A percentile compares a stretch with the other conserved stretches of the same genome.
Conservation (phyloP, 2,113 vertebrate species). For the Progne subis region DNA sequence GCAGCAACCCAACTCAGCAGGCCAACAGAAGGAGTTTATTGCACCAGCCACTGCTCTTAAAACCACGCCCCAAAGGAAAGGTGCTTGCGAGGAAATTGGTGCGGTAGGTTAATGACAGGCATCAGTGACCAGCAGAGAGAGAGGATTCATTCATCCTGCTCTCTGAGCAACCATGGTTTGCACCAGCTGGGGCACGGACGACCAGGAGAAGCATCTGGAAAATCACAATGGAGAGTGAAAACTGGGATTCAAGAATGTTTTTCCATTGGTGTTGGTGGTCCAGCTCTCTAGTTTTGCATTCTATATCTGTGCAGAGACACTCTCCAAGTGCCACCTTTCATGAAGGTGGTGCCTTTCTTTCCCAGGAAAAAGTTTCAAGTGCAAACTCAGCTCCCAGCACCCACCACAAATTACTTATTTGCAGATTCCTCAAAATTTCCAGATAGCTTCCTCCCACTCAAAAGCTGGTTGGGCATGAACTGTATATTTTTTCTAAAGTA, state of each 20-base stretch:
- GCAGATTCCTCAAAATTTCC: background rate
- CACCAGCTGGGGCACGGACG: background rate
- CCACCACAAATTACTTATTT: background rate
- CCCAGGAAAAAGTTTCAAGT: background rate
- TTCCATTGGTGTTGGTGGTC: background rate
- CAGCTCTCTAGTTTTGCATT: background rate
- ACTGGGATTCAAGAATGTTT: background rate
- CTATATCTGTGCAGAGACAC: background rate
- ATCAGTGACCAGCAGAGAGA: background rate
- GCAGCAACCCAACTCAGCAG: background rate
- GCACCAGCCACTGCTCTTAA: background rate
- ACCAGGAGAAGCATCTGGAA: background rate
- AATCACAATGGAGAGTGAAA: background rate
- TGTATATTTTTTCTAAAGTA: background rate
- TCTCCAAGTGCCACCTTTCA: background rate
- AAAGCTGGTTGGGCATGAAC: background rate
- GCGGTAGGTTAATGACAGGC: constrained; percentile 13
- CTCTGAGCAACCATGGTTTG: background rate
- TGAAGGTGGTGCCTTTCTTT: background rate
- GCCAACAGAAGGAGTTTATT: background rate
- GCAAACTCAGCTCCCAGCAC: background rate
- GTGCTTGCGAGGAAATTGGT: constrained; percentile 2
- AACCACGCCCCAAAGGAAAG: constrained; percentile 26
- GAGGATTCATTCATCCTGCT: background rate
- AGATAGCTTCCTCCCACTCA: background rate